These are phyloP conservation scores for Ivindomyrus marchei DNA, from an alignment of 2,113 vertebrate species.

Conservation along the genomic window DNA sequence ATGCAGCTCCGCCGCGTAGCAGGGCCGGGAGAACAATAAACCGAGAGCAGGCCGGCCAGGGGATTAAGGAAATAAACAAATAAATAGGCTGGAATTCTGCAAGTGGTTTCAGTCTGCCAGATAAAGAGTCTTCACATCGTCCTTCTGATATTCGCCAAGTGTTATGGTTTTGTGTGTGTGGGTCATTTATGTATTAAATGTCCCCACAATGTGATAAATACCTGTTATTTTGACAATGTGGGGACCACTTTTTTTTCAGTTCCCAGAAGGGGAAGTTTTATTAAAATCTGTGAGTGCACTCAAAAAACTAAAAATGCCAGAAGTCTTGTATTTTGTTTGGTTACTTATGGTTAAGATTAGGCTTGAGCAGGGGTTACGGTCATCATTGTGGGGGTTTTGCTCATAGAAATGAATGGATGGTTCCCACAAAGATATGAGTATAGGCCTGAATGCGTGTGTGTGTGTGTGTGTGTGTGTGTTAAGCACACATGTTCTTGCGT, in stretches of 20 bases:
- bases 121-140: slow-evolving; percentile 1
- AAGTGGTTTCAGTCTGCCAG: background rate
- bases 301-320: background rate
- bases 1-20: slow-evolving; percentile 23
- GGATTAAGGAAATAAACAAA: slow-evolving; percentile 3
- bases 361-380: background rate
- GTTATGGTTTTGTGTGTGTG: background rate
- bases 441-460: background rate
- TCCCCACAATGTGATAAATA: background rate
- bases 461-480: background rate
- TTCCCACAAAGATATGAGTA: background rate
- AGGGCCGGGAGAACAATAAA: background rate
- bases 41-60: slow-evolving; percentile 17
- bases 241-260: background rate
- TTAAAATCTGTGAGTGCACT: background rate
- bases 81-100: background rate
- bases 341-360: background rate
- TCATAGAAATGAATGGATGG: background rate
- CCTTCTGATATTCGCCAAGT: slow-evolving; percentile 5
- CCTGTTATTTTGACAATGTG: background rate
- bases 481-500: background rate
- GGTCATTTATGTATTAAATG: background rate
- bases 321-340: background rate
- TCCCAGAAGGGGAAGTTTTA: background rate
- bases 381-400: background rate